Conservation (phyloP, 2,797 vertebrate genomes). For the Coregonus ussuriensis region DNA sequence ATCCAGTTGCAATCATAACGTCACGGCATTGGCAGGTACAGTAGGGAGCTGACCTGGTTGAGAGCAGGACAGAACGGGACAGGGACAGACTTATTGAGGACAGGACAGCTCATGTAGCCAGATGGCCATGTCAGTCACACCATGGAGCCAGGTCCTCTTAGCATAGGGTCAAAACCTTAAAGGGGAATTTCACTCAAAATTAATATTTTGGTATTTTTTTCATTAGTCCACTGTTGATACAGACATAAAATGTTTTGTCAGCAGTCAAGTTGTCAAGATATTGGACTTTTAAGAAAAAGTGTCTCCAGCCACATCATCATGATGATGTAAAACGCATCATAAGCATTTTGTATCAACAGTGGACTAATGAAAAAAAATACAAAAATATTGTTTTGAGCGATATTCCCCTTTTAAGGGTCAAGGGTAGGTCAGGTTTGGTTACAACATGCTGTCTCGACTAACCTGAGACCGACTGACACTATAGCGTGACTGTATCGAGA, state of each 20-base stretch:
- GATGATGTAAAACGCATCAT: too few species aligned
- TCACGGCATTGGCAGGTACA: background rate
- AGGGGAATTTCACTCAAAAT: too few species aligned
- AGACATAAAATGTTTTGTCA: too few species aligned
- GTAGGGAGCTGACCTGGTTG: background rate
- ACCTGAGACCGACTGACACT: background rate
- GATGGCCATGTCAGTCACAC: background rate
- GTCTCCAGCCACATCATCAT: too few species aligned
- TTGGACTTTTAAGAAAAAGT: too few species aligned
- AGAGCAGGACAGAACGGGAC: background rate
- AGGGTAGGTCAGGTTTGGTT: background rate
- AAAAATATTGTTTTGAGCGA: too few species aligned
- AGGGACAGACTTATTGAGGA: background rate
- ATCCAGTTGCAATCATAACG: background rate
- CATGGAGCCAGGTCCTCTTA: background rate
- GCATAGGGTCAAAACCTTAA: background rate
- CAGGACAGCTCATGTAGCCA: background rate
- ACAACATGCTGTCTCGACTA: background rate
- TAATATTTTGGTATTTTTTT: too few species aligned
- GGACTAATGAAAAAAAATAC: too few species aligned
- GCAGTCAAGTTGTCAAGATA: too few species aligned
- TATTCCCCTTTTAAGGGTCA: background rate
- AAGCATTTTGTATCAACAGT: too few species aligned
- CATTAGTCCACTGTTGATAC: too few species aligned
- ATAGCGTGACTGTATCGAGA: background rate